phyloP scores from a whole-genome alignment of 2,113 vertebrate genomes.

The Tinamus guttatus region DNA sequence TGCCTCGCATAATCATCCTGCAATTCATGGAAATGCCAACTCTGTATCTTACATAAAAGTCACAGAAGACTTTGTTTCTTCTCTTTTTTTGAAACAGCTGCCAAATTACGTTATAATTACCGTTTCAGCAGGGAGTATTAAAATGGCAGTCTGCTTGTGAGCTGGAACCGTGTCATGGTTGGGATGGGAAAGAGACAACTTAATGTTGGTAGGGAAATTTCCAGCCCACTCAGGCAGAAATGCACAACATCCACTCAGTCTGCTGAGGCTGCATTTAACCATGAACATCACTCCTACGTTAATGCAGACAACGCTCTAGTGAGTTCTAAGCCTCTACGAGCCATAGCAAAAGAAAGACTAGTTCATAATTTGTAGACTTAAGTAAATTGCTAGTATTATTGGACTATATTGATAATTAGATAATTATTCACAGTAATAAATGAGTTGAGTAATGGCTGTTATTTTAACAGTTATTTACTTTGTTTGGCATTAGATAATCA shows the following conservation, averaged over 20 bases:
- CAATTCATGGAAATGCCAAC: constrained; percentile 15
- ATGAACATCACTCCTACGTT: background rate
- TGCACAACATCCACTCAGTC: background rate
- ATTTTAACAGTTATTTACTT: background rate
- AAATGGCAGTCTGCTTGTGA: background rate
- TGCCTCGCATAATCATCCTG: constrained; percentile 27
- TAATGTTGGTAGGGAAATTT: background rate
- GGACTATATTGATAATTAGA: background rate
- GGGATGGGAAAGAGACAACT: background rate
- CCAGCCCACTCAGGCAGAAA: background rate
- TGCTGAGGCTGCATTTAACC: background rate
- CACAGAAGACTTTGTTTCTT: constrained; percentile 51
- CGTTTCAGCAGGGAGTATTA: background rate
- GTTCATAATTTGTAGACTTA: background rate
- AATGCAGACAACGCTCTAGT: background rate
- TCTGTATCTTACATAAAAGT: constrained; percentile 17
- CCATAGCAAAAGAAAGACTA: background rate
- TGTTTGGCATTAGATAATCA: background rate
- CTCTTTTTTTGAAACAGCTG: constrained; percentile 20
- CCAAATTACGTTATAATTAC: constrained; percentile 29
- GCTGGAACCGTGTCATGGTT: background rate
- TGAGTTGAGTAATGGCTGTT: background rate
- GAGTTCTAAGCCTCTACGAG: background rate
- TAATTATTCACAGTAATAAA: background rate
- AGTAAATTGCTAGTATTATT: background rate